Evolutionary conservation across 2,888 invertebrate species (phyloP), one percentile per base, ranked within the genome.

Genomic region (Druceiella hillmani): DNA sequence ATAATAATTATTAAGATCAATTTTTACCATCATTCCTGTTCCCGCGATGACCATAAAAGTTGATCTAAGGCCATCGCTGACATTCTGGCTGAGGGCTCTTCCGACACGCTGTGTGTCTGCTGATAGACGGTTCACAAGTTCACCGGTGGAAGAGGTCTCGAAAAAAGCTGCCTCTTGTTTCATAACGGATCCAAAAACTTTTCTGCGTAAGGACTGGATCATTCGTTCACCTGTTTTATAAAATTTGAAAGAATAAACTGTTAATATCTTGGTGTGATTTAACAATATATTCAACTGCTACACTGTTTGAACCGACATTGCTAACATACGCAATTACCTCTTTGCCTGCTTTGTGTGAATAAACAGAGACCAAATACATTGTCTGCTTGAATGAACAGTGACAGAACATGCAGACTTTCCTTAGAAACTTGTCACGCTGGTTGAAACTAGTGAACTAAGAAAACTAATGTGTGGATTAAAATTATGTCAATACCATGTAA

Each of bases 61-160:
- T 0, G 94, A 88, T 30, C 98, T 70, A 13, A 97, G 63, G 0
- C 98, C 98, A 67, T 98, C 97, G 2, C 94, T 93, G 40, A 98
- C 78, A 65, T 98, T 98, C 57, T 83, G 85, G 36, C 94, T 95
- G 2, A 98, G 75, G 22, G 94, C 87, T 42, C 88, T 82, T 4
- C 95, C 93, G 4, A 98, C 92, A 10, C 95, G 70, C 47, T 87
- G 83, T 0, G 95, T 87, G 57, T 98, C 98, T 5, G 92, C 84
- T 28, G 88, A 87, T 16, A 93, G 64, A 43, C 98, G 76, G 61
- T 94, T 97, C 1, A 97, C 82, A 30, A 97, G 68, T 64, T 94
- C 93, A 2, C 97, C 95, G 1, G 93, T 93, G 40, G 87, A 87
- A 24, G 82, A 83, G 50, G 76, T 81, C 55, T 93, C 91, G 59